These are phyloP conservation scores for Leptura quadrifasciata DNA, from an alignment of 2,888 invertebrate genomes.

Conservation along the genomic window DNA sequence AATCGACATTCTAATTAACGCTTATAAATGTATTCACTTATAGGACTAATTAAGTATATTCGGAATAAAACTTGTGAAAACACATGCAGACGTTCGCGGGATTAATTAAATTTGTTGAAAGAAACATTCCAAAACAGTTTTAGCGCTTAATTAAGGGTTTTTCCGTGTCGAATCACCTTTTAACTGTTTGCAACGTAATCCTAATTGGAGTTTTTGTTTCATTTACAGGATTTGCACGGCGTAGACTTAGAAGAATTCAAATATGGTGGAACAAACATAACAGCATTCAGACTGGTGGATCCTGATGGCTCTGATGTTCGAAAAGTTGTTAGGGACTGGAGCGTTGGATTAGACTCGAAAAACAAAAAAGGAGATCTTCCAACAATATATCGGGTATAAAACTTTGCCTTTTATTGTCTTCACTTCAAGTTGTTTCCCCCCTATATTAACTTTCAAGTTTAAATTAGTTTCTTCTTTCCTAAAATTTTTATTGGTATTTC, in stretches of 20 bases:
- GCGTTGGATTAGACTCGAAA: slow-evolving; percentile 81
- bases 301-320: slow-evolving; percentile 87
- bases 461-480: too few species aligned
- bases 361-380: slow-evolving; percentile 63
- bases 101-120: neutral
- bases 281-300: slow-evolving; percentile 92
- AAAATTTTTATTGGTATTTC: too few species aligned
- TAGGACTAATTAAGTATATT: neutral
- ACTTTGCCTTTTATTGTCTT: slow-evolving; percentile 24
- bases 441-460: too few species aligned
- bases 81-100: neutral
- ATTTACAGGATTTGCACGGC: slow-evolving; percentile 88
- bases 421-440: neutral
- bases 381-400: slow-evolving; percentile 58
- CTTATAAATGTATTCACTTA: neutral
- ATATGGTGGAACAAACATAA: slow-evolving; percentile 96
- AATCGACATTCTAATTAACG: too few species aligned
- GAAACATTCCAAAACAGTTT: neutral
- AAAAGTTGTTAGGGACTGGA: slow-evolving; percentile 88
- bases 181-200: slow-evolving; percentile 10
- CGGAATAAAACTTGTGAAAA: neutral
- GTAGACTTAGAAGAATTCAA: slow-evolving; percentile 95
- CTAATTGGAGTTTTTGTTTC: slow-evolving; percentile 17
- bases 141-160: neutral
- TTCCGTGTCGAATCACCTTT: slow-evolving; percentile 6